These are phyloP conservation scores for Siniperca chuatsi DNA, from an alignment of 2,113 vertebrate genomes.

Conservation along the genomic window DNA sequence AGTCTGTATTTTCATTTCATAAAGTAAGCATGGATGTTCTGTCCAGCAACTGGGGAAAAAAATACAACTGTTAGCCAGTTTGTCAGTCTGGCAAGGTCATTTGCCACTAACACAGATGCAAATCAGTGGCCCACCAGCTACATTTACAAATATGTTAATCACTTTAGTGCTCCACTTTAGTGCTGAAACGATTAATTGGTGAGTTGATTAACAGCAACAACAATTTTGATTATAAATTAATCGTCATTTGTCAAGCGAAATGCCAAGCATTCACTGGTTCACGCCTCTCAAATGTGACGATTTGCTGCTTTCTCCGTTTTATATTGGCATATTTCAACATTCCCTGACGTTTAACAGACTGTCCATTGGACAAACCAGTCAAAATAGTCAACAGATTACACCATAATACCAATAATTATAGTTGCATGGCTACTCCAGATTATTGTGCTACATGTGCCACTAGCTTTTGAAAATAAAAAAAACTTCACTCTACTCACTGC, in stretches of 20 bases:
- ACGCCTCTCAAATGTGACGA: neutral
- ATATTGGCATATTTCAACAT: neutral
- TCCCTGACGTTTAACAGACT: no score
- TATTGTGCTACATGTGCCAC: neutral
- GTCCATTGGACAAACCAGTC: neutral
- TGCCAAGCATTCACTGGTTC: neutral
- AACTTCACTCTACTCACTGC: neutral
- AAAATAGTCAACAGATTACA: neutral
- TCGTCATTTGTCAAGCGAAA: neutral
- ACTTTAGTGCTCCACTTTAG: no score
- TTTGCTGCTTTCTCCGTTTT: no score
- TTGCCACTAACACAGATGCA: neutral
- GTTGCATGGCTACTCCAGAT: neutral
- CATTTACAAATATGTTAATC: neutral
- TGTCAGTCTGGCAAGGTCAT: neutral
- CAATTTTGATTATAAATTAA: neutral
- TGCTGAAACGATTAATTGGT: neutral
- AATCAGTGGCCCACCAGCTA: neutral
- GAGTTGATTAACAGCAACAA: neutral
- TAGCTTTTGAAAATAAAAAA: neutral
- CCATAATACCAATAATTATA: neutral
- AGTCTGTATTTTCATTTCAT: neutral
- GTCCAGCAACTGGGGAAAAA: neutral
- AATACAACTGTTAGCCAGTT: neutral
- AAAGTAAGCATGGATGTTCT: neutral